Conservation (phyloP, 2,888 invertebrate genomes). For the Dinocampus coccinellae region DNA sequence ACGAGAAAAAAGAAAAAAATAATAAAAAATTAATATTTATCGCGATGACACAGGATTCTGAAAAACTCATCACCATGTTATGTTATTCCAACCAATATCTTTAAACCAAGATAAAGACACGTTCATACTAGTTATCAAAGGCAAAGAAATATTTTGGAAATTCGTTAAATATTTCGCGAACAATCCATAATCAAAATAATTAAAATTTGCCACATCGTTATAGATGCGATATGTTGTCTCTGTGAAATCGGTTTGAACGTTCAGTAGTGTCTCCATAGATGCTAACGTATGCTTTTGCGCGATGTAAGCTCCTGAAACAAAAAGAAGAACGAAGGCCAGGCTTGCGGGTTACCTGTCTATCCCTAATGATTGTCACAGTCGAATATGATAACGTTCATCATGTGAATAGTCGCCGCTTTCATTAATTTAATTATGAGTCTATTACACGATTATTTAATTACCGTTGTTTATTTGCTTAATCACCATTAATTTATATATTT, state of each 20-base stretch:
- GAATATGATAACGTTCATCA: neutral
- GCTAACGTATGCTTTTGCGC: slow-evolving; percentile 63
- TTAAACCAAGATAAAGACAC: slow-evolving; percentile 58
- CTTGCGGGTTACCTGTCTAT: slow-evolving; percentile 51
- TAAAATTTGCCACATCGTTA: slow-evolving; percentile 56
- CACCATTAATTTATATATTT: slow-evolving; percentile 3
- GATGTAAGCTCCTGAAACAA: slow-evolving; percentile 68
- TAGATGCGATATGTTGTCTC: slow-evolving; percentile 60
- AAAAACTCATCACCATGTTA: slow-evolving; percentile 50
- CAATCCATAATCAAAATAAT: slow-evolving; percentile 54
- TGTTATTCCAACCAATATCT: slow-evolving; percentile 56
- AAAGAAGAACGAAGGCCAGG: slow-evolving; percentile 60
- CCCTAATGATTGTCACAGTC: slow-evolving; percentile 37
- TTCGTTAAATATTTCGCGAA: slow-evolving; percentile 57
- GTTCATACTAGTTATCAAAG: slow-evolving; percentile 56
- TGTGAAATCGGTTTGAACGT: slow-evolving; percentile 59
- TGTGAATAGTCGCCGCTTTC: slow-evolving; percentile 9
- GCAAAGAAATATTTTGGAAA: slow-evolving; percentile 55
- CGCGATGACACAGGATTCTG: neutral
- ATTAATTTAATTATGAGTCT: neutral
- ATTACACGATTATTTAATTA: neutral
- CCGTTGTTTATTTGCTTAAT: too few relatives aligned
- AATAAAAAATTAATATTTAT: slow-evolving; percentile 24
- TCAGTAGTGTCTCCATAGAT: slow-evolving; percentile 62
- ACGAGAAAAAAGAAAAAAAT: slow-evolving; percentile 20